These are phyloP conservation scores for Pantherophis vulpinus DNA, from an alignment of 2,797 vertebrate species.

Conservation along the genomic window DNA sequence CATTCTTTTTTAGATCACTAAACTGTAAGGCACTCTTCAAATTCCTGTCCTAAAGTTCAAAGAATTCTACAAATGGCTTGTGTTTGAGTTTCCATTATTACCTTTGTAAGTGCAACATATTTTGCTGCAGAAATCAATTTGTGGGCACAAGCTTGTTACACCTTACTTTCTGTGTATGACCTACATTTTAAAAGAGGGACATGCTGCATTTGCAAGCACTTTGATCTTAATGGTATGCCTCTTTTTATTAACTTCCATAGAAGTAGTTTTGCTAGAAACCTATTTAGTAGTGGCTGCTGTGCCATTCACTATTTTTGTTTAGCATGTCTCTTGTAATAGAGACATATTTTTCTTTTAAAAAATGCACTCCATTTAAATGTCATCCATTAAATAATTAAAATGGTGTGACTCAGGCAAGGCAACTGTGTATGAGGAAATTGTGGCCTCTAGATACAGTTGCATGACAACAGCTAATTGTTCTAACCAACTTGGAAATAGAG, in stretches of 20 bases:
- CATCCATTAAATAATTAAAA: neutral
- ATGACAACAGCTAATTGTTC: neutral
- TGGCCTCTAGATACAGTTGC: neutral
- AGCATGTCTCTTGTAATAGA: neutral
- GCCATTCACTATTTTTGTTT: neutral
- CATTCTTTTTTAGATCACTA: neutral
- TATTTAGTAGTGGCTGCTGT: neutral
- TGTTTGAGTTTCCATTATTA: constrained; percentile 51
- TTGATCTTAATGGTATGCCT: neutral
- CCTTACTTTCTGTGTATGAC: neutral
- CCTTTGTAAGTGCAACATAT: constrained; percentile 51
- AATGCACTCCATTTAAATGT: neutral
- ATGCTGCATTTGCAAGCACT: neutral
- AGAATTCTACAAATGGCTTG: constrained; percentile 28
- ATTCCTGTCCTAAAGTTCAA: constrained; percentile 41
- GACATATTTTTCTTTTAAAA: neutral
- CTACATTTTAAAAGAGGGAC: neutral
- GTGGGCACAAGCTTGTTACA: neutral
- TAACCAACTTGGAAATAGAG: neutral
- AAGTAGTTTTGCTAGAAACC: neutral
- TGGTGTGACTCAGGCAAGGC: neutral
- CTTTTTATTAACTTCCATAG: neutral
- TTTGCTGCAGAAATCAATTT: constrained; percentile 34
- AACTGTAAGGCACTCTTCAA: constrained; percentile 17
- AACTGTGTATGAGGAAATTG: neutral